These are phyloP conservation scores for Cephonodes hylas DNA, from an alignment of 2,888 invertebrate species.

Conservation along the genomic window DNA sequence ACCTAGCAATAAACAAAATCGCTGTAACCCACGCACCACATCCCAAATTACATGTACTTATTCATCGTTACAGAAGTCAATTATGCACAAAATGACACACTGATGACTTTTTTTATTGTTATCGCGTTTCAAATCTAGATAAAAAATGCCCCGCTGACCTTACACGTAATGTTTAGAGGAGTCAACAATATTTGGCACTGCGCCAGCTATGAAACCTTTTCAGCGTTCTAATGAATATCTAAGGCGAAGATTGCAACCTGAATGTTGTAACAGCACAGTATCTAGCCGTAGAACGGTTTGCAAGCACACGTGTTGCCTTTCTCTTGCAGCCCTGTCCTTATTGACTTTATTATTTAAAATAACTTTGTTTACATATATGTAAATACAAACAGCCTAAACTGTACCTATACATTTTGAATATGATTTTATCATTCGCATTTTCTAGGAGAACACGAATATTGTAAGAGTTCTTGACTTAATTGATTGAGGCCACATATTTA, in stretches of 20 bases:
- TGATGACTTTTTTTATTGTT: background rate
- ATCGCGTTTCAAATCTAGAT: background rate
- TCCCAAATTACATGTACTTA: background rate
- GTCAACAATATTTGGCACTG: background rate
- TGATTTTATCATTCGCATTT: too few relatives aligned
- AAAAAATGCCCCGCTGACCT: background rate
- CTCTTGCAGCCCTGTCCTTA: too few relatives aligned
- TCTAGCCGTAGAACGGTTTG: too few relatives aligned
- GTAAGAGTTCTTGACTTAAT: too few relatives aligned
- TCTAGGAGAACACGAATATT: too few relatives aligned
- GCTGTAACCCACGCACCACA: background rate
- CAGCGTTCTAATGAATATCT: background rate
- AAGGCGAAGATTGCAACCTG: background rate
- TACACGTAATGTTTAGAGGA: background rate
- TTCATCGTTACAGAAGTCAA: background rate
- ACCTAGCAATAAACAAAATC: constrained; percentile 1
- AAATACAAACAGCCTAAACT: too few relatives aligned
- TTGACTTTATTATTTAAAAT: too few relatives aligned
- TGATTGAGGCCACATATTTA: too few relatives aligned
- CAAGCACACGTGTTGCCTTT: too few relatives aligned
- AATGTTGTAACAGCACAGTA: background rate
- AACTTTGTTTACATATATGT: too few relatives aligned
- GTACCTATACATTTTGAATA: too few relatives aligned
- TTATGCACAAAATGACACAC: background rate
- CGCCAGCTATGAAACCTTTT: background rate